A percentile compares a stretch with the other conserved stretches of the same genome.
Conservation (phyloP, 2,888 invertebrate genomes). For the Eilema caniola region DNA sequence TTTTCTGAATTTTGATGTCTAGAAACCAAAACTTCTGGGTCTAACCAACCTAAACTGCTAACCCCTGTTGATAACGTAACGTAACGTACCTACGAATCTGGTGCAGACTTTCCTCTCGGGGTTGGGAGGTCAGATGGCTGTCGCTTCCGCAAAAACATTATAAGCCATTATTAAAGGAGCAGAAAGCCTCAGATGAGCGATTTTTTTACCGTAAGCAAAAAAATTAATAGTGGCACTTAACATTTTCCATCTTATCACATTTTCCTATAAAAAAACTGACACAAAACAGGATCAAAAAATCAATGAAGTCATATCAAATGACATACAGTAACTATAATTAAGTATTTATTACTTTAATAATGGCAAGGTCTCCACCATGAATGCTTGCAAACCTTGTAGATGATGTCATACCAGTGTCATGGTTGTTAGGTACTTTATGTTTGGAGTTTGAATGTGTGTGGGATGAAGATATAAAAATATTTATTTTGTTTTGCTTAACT, state of each 20-base stretch:
- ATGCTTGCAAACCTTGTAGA: slow-evolving; percentile 55
- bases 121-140: no score
- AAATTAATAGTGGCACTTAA: no score
- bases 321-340: slow-evolving; percentile 45
- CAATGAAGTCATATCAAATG: slow-evolving; percentile 36
- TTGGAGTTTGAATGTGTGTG: slow-evolving; percentile 23
- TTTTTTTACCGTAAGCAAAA: no score
- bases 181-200: no score
- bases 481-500: background rate
- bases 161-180: no score
- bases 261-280: background rate
- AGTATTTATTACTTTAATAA: slow-evolving; percentile 49
- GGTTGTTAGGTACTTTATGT: slow-evolving; percentile 24
- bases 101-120: no score
- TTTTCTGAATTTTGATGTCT: no score
- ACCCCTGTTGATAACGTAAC: no score
- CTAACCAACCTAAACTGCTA: no score
- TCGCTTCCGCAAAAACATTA: no score
- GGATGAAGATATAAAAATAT: background rate
- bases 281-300: slow-evolving; percentile 7
- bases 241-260: background rate
- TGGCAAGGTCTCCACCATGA: slow-evolving; percentile 57
- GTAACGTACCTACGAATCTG: no score
- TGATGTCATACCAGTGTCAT: slow-evolving; percentile 59
- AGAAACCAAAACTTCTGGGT: no score